These are phyloP conservation scores for Enteromius treurensis DNA, from an alignment of 2,797 vertebrate species.

Conservation along the genomic window DNA sequence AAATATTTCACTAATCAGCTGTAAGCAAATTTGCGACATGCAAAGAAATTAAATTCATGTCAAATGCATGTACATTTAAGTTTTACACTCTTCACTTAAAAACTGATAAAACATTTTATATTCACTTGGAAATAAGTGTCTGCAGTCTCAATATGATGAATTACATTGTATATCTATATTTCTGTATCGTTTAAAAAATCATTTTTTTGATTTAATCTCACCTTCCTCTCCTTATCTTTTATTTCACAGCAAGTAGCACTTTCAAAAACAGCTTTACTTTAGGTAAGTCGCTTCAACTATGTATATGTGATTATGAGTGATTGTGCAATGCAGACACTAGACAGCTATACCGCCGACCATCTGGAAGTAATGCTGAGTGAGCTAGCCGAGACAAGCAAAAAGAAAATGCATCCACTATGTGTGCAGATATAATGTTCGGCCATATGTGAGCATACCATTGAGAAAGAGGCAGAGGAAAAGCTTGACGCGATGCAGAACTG, in stretches of 20 bases:
- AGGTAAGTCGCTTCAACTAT: conserved; percentile 76
- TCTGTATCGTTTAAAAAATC: background rate
- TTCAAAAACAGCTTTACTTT: conserved; percentile 89
- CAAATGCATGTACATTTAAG: background rate
- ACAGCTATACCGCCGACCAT: conserved; percentile 10
- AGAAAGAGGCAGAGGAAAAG: background rate
- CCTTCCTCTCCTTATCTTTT: conserved; percentile 37
- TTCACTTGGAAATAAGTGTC: background rate
- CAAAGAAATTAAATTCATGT: background rate
- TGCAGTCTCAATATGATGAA: background rate
- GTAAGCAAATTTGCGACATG: background rate
- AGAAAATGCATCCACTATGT: background rate
- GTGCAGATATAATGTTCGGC: background rate
- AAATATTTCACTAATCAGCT: background rate
- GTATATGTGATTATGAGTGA: conserved; percentile 58
- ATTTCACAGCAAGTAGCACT: conserved; percentile 82
- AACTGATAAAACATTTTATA: background rate
- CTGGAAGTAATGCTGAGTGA: conserved; percentile 15
- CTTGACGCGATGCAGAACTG: background rate
- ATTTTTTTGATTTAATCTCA: conserved; percentile 38
- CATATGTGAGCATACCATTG: background rate
- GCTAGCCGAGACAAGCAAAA: background rate
- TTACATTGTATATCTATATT: background rate
- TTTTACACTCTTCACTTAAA: background rate
- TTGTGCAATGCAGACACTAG: conserved; percentile 57